phyloP scores from a whole-genome alignment of 2,797 vertebrate species.

The Centroberyx gerrardi region DNA sequence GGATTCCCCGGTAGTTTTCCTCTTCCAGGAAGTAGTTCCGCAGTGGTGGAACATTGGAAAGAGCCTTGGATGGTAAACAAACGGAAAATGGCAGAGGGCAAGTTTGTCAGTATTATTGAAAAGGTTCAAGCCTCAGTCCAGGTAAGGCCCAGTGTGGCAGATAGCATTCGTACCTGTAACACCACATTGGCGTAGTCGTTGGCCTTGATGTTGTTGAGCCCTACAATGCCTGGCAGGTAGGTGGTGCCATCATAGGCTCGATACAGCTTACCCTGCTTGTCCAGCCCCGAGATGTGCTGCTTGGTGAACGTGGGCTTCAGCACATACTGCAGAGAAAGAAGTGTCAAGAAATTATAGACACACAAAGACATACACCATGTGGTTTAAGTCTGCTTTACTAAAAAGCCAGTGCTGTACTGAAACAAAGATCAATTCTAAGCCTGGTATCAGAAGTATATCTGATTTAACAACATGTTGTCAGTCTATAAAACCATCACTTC shows the following conservation, averaged over 20 bases:
- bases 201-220: conserved; percentile 98
- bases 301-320: conserved; percentile 97
- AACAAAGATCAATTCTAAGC: not conserved
- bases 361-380: conserved; percentile 2
- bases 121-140: not conserved
- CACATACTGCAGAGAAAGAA: conserved; percentile 89
- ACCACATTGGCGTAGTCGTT: conserved; percentile 98
- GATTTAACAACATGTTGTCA: not conserved
- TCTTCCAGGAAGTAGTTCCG: conserved; percentile 98
- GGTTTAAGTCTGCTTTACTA: not conserved
- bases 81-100: not conserved
- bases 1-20: conserved; percentile 93
- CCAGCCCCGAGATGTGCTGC: conserved; percentile 92
- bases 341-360: conserved; percentile 7
- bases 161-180: conserved; percentile 88
- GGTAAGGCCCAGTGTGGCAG: not conserved
- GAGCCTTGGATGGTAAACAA: conserved; percentile 81
- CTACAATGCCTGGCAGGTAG: conserved; percentile 96
- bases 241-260: conserved; percentile 97
- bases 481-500: not conserved
- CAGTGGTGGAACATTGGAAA: conserved; percentile 96
- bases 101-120: not conserved
- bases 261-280: conserved; percentile 96
- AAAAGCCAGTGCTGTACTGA: not conserved
- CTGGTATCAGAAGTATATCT: not conserved